Evolutionary conservation across 2,888 invertebrate genomes (phyloP), one percentile per base, ranked within the genome.

Genomic region (Ptychoptera contaminata): DNA sequence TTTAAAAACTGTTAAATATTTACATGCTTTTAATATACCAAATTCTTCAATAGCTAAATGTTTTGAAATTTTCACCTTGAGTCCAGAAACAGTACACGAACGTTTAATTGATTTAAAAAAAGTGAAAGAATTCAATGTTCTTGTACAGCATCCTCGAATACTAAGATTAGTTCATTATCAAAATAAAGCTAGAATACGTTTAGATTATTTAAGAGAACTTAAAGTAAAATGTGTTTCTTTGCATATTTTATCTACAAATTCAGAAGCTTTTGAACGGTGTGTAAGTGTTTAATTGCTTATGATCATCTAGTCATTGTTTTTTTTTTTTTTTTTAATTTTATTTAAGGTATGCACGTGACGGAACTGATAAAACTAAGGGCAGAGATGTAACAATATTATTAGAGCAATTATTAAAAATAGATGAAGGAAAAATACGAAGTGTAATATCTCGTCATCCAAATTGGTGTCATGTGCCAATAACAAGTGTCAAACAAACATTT

Each of bases 391-490:
- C 67, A 1, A 53, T 60, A 6, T 71, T 63, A 50, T 50, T 74
- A 10, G 53, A 61, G 9, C 57, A 61, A n/a, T 49, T 64, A 11
- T 56, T 73, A 2, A 46, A 58, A 43, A 47, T 55, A 39, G 42
- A 59, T 42, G 50, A 56, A 46, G 48, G 50, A 35, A 47, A 55
- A 37, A 53, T 73, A 10, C 56, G 64, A 8, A 51, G 53, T 32
- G 48, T 57, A 47, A 56, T 82, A 14, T 63, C 60, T 14, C 67
- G 68, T 7, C 82, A 83, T 61, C 76, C 77, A 4, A 76, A 71
- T 56, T 78, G 76, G 72, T 68, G 72, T 10, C 72, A 76, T 53
- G 70, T 77, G 14, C 73, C 81, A 0, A 56, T 79, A 2, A 50
- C 67, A 8, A 69, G 73, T 14, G 70, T 82, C 4, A 66, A 75